Percentiles rank a stretch among this genome's conserved stretches.
Conservation (phyloP, 2,888 invertebrate species). For the Agrochola macilenta region DNA sequence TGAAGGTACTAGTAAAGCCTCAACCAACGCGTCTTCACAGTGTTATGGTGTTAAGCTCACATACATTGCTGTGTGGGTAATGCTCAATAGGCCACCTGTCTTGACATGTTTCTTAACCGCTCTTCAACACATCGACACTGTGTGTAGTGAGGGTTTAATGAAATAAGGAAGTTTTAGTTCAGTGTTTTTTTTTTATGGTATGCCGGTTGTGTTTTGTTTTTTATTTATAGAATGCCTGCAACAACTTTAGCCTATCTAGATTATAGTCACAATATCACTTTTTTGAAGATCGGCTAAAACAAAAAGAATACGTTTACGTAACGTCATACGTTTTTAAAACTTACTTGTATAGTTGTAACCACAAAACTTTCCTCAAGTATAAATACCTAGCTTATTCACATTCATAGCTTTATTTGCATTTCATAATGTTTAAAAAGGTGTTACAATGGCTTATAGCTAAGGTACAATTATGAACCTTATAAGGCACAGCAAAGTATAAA, state of each 20-base stretch:
- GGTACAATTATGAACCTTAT: no score
- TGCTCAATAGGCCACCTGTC: slow-evolving; percentile 70
- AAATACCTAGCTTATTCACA: no score
- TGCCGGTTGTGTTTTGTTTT: not conserved
- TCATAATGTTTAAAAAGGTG: no score
- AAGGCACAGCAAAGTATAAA: no score
- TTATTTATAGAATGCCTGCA: not conserved
- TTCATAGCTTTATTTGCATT: no score
- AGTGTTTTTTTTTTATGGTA: not conserved
- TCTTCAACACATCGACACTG: slow-evolving; percentile 47
- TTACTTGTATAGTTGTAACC: no score
- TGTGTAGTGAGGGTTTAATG: slow-evolving; percentile 19
- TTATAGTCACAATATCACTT: not conserved
- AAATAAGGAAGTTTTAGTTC: slow-evolving; percentile 25
- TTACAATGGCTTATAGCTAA: no score
- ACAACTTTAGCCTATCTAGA: not conserved
- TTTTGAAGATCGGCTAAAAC: not conserved
- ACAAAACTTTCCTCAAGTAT: no score
- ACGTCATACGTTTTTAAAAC: not conserved
- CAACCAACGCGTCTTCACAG: slow-evolving; percentile 64
- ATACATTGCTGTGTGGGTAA: slow-evolving; percentile 60
- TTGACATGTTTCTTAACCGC: slow-evolving; percentile 55
- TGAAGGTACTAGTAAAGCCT: slow-evolving; percentile 61
- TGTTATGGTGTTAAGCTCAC: slow-evolving; percentile 60
- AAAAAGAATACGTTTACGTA: not conserved